A percentile compares a stretch with the other conserved stretches of the same genome.
Evolutionary conservation across 2,113 vertebrate species (phyloP).

Genomic region (Synchiropus splendidus): DNA sequence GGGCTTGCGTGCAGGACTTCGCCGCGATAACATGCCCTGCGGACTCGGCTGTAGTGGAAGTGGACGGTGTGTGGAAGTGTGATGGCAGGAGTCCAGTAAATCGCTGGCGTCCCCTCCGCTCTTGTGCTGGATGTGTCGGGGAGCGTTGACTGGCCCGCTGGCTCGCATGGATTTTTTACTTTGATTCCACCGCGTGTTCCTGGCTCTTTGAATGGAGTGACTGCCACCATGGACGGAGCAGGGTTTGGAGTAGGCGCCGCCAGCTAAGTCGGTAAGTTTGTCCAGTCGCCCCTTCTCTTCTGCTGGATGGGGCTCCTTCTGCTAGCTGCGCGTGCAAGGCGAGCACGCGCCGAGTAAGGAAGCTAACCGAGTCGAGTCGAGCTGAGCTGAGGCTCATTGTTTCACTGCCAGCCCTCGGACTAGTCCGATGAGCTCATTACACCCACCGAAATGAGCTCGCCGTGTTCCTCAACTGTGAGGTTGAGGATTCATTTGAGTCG

Average conservation of each 20-base stretch:
- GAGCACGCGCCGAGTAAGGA: slow-evolving; percentile 40
- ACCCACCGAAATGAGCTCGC: slow-evolving; percentile 25
- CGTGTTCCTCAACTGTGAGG: not conserved
- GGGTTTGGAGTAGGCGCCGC: slow-evolving; percentile 50
- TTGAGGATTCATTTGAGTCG: too few species aligned
- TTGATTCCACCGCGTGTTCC: slow-evolving; percentile 11
- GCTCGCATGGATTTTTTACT: slow-evolving; percentile 23
- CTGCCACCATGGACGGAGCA: slow-evolving; percentile 42
- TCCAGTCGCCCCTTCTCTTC: slow-evolving; percentile 9
- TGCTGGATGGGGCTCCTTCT: slow-evolving; percentile 36
- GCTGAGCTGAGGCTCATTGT: slow-evolving; percentile 53
- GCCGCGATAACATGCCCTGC: slow-evolving; percentile 37
- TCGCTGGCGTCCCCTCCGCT: slow-evolving; percentile 65
- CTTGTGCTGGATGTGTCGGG: slow-evolving; percentile 63
- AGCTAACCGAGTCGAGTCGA: too few species aligned
- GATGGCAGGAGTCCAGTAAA: slow-evolving; percentile 72
- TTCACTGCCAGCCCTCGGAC: slow-evolving; percentile 35
- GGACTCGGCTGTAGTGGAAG: slow-evolving; percentile 47
- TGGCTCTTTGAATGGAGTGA: slow-evolving; percentile 33
- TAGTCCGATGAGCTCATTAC: slow-evolving; percentile 27
- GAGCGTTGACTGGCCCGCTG: slow-evolving; percentile 53
- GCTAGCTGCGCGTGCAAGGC: slow-evolving; percentile 21
- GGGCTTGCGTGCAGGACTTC: slow-evolving; percentile 20
- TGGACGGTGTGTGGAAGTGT: slow-evolving; percentile 58
- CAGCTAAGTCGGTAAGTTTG: slow-evolving; percentile 57